Percentiles rank a stretch among this genome's conserved stretches.
Conservation (phyloP, 2,888 invertebrate genomes). For the Panopea generosa region DNA sequence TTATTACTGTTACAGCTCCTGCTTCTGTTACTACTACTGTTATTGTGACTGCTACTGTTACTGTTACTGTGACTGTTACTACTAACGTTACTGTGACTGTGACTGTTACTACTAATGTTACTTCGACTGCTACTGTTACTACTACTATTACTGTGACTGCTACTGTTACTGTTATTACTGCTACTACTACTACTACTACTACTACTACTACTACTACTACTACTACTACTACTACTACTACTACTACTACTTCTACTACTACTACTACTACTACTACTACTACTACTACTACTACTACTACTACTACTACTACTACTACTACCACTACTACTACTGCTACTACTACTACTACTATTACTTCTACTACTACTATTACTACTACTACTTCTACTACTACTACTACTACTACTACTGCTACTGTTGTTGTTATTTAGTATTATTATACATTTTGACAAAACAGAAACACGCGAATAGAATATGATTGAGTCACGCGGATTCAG, state of each 20-base stretch:
- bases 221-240: slow-evolving; percentile 14
- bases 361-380: no score
- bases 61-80: slow-evolving; percentile 2
- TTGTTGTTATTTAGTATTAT: no score
- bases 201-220: slow-evolving; percentile 7
- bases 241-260: slow-evolving; percentile 7
- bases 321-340: slow-evolving; percentile 6
- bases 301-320: slow-evolving; percentile 12
- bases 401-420: slow-evolving; percentile 5
- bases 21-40: no score
- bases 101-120: no score
- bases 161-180: slow-evolving; percentile 2
- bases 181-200: slow-evolving; percentile 8
- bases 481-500: no score
- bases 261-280: slow-evolving; percentile 6
- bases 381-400: slow-evolving; percentile 5
- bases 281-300: slow-evolving; percentile 7
- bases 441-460: no score
- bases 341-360: no score
- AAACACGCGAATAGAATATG: no score
- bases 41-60: no score
- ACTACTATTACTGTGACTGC: neutral
- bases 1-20: neutral
- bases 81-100: no score
- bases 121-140: no score